Conservation (phyloP, 2,888 invertebrate species). For the Saturnia pavonia region DNA sequence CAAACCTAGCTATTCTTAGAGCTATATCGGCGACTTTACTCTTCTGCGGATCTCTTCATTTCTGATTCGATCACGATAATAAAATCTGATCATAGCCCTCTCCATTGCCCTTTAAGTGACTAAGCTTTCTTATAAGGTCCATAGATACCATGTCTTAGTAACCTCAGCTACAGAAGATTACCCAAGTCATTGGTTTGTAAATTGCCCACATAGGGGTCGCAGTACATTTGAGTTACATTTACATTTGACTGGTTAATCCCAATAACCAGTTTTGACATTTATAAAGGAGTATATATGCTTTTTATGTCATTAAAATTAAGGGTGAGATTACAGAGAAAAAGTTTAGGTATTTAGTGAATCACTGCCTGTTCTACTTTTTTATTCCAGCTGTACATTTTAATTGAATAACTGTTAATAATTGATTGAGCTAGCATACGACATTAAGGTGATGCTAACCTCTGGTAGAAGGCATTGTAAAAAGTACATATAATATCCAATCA, state of each 20-base stretch:
- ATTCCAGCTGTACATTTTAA: not conserved
- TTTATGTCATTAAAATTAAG: no score
- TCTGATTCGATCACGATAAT: no score
- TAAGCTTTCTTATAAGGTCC: no score
- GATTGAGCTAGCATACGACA: not conserved
- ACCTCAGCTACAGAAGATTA: not conserved
- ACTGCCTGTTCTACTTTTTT: not conserved
- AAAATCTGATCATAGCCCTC: no score
- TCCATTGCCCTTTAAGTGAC: no score
- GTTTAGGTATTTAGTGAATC: not conserved
- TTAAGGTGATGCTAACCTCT: no score
- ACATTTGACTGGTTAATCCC: not conserved
- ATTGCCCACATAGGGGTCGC: not conserved
- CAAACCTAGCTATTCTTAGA: no score
- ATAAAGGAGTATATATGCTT: not conserved
- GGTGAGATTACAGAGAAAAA: not conserved
- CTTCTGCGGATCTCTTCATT: no score
- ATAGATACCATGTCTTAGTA: not conserved
- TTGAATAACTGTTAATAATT: not conserved
- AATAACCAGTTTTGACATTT: not conserved
- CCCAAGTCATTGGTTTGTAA: not conserved
- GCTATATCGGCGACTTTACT: no score
- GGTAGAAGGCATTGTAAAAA: no score
- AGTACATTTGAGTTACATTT: not conserved
- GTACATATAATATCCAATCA: no score